Percentiles rank a stretch among this genome's conserved stretches.
Conservation (phyloP, 2,797 vertebrate genomes). For the Ambastaia sidthimunki region DNA sequence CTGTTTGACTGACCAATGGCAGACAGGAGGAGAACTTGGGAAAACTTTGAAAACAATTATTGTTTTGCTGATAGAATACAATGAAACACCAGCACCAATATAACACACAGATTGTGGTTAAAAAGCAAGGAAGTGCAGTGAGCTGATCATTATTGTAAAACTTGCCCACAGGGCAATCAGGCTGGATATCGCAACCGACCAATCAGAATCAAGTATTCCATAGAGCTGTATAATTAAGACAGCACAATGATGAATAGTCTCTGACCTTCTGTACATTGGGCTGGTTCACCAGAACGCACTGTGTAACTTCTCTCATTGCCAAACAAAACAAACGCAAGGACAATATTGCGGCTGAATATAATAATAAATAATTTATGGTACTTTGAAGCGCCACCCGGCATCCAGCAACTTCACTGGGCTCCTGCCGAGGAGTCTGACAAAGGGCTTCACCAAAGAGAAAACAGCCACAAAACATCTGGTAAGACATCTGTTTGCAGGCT, state of each 20-base stretch:
- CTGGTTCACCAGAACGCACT: slow-evolving; percentile 20
- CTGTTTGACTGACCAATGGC: not conserved
- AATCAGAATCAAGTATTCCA: not conserved
- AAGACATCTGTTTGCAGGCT: slow-evolving; percentile 72
- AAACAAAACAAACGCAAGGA: slow-evolving; percentile 50
- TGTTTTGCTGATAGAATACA: not conserved
- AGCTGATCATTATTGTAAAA: too few species aligned
- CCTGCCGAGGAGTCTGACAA: slow-evolving; percentile 40
- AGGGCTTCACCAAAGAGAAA: slow-evolving; percentile 42
- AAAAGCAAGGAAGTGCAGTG: too few species aligned
- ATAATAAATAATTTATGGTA: slow-evolving; percentile 52
- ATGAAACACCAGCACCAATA: not conserved
- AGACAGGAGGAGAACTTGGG: not conserved
- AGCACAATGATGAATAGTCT: slow-evolving; percentile 8
- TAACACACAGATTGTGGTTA: not conserved
- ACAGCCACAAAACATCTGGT: slow-evolving; percentile 62
- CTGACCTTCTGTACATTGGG: slow-evolving; percentile 25
- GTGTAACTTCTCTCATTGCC: slow-evolving; percentile 44
- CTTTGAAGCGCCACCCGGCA: slow-evolving; percentile 30
- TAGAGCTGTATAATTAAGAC: not conserved
- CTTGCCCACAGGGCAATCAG: too few species aligned
- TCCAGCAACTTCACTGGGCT: slow-evolving; percentile 21
- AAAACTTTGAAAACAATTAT: not conserved
- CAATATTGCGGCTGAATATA: slow-evolving; percentile 51
- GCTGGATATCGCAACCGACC: too few species aligned